Evolutionary conservation across 2,888 invertebrate species (phyloP).

Genomic region (Torymus auratus): DNA sequence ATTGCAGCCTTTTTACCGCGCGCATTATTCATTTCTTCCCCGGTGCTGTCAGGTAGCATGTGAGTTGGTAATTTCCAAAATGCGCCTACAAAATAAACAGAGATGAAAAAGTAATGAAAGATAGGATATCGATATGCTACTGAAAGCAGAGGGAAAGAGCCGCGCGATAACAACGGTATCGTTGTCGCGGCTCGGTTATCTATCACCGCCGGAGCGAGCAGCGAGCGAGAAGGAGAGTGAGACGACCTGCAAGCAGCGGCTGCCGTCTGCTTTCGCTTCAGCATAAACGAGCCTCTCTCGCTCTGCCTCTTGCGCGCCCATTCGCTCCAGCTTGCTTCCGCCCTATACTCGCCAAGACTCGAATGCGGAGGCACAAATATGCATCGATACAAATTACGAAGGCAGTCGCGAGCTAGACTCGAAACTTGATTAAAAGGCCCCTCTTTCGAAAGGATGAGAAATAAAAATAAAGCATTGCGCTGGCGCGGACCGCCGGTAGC

Average conservation of each 20-base stretch:
- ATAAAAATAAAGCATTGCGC: background rate
- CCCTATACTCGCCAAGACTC: background rate
- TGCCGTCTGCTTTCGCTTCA: background rate
- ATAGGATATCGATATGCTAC: background rate
- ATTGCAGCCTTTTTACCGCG: no score
- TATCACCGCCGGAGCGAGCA: conserved; percentile 37
- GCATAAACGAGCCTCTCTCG: background rate
- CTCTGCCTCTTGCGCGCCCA: background rate
- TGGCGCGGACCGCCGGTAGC: background rate
- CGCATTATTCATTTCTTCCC: no score
- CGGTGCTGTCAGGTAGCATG: no score
- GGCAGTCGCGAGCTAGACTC: background rate
- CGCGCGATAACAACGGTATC: conserved; percentile 69
- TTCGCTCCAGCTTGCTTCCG: background rate
- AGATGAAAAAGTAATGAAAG: no score
- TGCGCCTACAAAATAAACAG: no score
- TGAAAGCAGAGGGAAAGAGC: conserved; percentile 10
- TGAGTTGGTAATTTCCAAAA: no score
- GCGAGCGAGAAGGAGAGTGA: background rate
- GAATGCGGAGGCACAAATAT: background rate
- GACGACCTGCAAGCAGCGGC: background rate
- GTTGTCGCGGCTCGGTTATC: conserved; percentile 64
- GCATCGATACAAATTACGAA: conserved; percentile 22
- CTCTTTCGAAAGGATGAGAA: background rate
- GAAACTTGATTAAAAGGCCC: conserved; percentile 34